Evolutionary conservation across 1,140 invertebrate species (phyloP), one percentile per base, ranked within the genome.

Genomic region (Tetramorium parvispinum): DNA sequence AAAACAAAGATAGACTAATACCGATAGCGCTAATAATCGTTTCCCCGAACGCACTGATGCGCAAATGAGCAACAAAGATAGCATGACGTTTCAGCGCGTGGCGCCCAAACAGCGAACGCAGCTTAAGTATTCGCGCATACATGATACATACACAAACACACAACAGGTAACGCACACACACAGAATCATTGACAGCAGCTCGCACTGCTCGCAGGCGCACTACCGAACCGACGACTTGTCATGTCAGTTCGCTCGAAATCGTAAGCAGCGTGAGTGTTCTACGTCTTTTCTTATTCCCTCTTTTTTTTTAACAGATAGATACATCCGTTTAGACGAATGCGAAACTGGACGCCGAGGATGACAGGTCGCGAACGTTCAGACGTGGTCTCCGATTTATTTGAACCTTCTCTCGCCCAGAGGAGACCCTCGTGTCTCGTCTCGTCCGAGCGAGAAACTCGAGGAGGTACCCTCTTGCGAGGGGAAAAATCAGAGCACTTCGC

Each of bases 121-220:
- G 32, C 32, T 32, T 32, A 32, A 32, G 32, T 32, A 32, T 32
- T 32, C 32, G 21, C 24, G 68, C 11, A 3, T 13, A 11, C 3
- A 46, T 3, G 46, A 11, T 32, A 32, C 32, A 46, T 3, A 46
- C 43, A 46, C 32, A 43, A 43, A 43, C 10, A 46, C 46, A 46
- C 27, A 32, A 37, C 27, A 68, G 3, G 49, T 13, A 18, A 53
- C 27, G 18, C 49, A 21, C 6, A 16, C 70, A 21, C 6, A 6
- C 70, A n/a, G 8, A 32, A 82, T 88, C 76, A 18, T 87, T 88
- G 86, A 88, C 87, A 87, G 61, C 2, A 57, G 59, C 75, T 82
- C 87, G 86, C 49, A 63, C 2, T 51, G 59, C 75, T 82, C 87
- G 86, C 49, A 63, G 55, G 70, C 16, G 40, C 40, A 51, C 40